These are phyloP conservation scores for Chaenocephalus aceratus DNA, from an alignment of 2,113 vertebrate genomes.

Conservation along the genomic window DNA sequence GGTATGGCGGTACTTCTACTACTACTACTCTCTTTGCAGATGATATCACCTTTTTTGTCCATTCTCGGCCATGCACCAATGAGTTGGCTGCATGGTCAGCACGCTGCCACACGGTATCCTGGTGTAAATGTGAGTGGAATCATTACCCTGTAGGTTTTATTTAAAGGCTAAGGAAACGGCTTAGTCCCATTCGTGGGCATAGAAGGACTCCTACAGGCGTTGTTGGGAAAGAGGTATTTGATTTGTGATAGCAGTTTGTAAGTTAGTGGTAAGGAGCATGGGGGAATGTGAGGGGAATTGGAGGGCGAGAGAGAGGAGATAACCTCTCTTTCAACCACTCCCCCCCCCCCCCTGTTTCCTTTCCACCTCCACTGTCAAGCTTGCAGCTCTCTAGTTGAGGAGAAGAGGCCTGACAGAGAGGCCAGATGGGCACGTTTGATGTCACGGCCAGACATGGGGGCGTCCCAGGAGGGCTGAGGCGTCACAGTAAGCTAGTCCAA, in stretches of 20 bases:
- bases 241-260: conserved; percentile 22
- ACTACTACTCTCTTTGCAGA: conserved; percentile 78
- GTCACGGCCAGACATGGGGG: conserved; percentile 59
- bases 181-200: conserved; percentile 20
- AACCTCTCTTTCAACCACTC: conserved; percentile 38
- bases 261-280: conserved; percentile 13
- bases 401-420: conserved; percentile 62
- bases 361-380: conserved; percentile 66
- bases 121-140: conserved; percentile 33
- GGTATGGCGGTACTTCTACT: conserved; percentile 70
- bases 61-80: conserved; percentile 73
- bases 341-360: conserved; percentile 29
- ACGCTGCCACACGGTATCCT: conserved; percentile 69
- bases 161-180: conserved; percentile 14
- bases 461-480: conserved; percentile 60
- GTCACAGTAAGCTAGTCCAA: conserved; percentile 63
- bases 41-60: conserved; percentile 69
- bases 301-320: conserved; percentile 14
- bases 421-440: conserved; percentile 72
- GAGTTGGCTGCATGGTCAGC: conserved; percentile 70
- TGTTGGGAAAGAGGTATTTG: conserved; percentile 6
- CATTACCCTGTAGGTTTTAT: conserved; percentile 5
- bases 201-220: conserved; percentile 21
- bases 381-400: conserved; percentile 41
- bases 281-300: conserved; percentile 27